Evolutionary conservation across 2,113 vertebrate genomes (phyloP), one percentile per base, ranked within the genome.

Genomic region (Sceloporus undulatus): DNA sequence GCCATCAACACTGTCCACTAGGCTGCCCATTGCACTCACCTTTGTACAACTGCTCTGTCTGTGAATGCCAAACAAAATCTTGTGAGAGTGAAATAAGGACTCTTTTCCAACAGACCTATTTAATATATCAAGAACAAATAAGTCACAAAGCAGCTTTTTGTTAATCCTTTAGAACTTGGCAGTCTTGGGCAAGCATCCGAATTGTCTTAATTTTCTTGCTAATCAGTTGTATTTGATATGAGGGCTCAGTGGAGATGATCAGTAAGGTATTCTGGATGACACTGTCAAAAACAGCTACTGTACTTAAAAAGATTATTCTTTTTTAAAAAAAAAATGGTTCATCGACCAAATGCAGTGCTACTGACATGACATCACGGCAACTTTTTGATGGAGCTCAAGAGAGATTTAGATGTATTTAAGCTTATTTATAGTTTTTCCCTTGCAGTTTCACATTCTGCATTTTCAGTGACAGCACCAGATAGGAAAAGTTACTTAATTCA

Each of bases 291-390:
- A 48, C 48, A 71, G 21, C 27, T 71, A 40, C n/a, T n/a, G n/a
- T n/a, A n/a, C 42, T 71, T 84, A n/a, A 71, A 48, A 84, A 34
- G 8, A 19, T 54, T n/a, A 52, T 71, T 42, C 42, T 52, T 88
- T 3, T 1, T 2, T 3, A 1, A 29, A 6, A 19, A 21, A 19
- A 18, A 42, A 23, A 0, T 0, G 66, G 4, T 0, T 87, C 23
- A n/a, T 25, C 10, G 86, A 16, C 85, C 14, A 73, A 6, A 1
- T 0, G 0, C 0, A 77, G 18, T 9, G n/a, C 0, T 18, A 6
- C 16, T 71, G 68, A n/a, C 42, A 21, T 79, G 7, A 0, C 19
- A 84, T 38, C 8, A 14, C 19, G 14, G 2, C 23, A 52, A 1
- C 23, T 73, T 9, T 25, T 16, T 2, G 90, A 84, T 65, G 66